Conservation (phyloP, 2,113 vertebrate genomes). For the Cottus gobio region DNA sequence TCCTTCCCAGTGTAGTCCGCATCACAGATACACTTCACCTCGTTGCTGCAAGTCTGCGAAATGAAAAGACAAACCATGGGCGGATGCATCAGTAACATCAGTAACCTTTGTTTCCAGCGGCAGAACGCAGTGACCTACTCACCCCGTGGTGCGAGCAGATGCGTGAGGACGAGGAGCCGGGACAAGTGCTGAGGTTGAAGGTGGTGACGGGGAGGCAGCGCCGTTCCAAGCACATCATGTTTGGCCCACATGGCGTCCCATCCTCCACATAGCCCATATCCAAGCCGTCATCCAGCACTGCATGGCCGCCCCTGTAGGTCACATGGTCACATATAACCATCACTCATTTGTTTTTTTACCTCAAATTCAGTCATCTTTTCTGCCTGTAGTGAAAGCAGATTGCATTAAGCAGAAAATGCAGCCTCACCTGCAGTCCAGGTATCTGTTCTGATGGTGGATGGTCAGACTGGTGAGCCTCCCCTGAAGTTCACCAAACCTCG, state of each 20-base stretch:
- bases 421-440: slow-evolving; percentile 95
- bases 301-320: slow-evolving; percentile 88
- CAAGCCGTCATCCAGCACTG: slow-evolving; percentile 91
- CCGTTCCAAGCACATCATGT: slow-evolving; percentile 95
- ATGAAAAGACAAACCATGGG: not conserved
- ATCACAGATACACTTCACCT: slow-evolving; percentile 96
- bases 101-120: not conserved
- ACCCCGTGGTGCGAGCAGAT: slow-evolving; percentile 96
- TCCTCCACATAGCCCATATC: slow-evolving; percentile 97
- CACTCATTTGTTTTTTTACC: not conserved
- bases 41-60: slow-evolving; percentile 92
- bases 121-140: slow-evolving; percentile 44
- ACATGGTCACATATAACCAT: not conserved
- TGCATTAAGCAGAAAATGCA: not conserved
- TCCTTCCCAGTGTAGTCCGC: slow-evolving; percentile 95
- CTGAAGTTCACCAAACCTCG: slow-evolving; percentile 89
- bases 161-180: slow-evolving; percentile 85
- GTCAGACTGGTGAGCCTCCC: slow-evolving; percentile 92
- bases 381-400: not conserved
- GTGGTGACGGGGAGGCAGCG: slow-evolving; percentile 90
- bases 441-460: slow-evolving; percentile 95
- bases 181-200: slow-evolving; percentile 96
- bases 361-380: not conserved
- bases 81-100: not conserved
- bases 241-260: slow-evolving; percentile 94